Evolutionary conservation across 2,888 invertebrate genomes (phyloP), one percentile per base, ranked within the genome.

Genomic region (Ormyrus pomaceus): DNA sequence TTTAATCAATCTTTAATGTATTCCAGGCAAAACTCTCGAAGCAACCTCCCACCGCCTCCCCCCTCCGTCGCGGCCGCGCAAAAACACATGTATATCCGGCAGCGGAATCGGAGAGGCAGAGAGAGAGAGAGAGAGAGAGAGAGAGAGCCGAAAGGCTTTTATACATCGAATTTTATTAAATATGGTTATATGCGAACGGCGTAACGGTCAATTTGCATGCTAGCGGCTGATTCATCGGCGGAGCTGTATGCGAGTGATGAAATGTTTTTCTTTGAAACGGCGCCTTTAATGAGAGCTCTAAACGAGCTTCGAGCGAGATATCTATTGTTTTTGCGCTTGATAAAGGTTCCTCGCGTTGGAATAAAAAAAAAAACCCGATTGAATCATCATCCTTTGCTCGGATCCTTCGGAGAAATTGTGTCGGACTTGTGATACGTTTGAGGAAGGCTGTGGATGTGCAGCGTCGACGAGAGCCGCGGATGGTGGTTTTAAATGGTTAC

Each of bases 151-250:
- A 68, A 34, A 69, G 69, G 58, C 56, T 70, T 58, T 70, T 50
- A 6, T 19, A 19, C 19, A 70, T 70, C 59, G 11, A 59, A 70
- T 59, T 70, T 70, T 46, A 70, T 70, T 70, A 70, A 69, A 70
- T 70, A 70, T 70, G 70, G 59, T 70, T 70, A 19, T 19, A 19
- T 19, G 50, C 19, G 58, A 50, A 70, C 19, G 70, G 34, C 50
- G 50, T 75, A 75, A 75, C 75, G 75, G 75, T 59, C 51, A 8
- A 73, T 73, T 73, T 73, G 46, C 56, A 59, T 66, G 66, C 19
- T 53, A 69, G 59, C 66, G 56, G 53, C 53, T 76, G 76, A 76
- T 68, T 76, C 76, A 76, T 76, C 68, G 58, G 8, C 19, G 19
- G 19, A 19, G 19, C 19, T 2, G 2, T 19, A 2, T 2, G 45